phyloP scores from a whole-genome alignment of 2,113 vertebrate species.

The Antigone vipio region DNA sequence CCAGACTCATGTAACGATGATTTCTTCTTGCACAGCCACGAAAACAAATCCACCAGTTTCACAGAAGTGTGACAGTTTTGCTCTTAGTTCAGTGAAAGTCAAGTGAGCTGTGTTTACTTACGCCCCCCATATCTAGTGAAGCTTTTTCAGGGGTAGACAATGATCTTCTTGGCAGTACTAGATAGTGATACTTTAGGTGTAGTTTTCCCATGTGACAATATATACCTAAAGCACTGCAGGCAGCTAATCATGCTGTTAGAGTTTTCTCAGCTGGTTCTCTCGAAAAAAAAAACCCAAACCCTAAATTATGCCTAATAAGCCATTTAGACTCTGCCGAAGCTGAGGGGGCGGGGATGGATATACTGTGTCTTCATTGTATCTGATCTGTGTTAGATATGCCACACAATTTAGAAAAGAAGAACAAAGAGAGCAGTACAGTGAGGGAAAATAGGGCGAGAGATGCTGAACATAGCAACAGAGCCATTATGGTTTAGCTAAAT shows the following conservation, averaged over 20 bases:
- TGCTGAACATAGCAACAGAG: not conserved
- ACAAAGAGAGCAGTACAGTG: not conserved
- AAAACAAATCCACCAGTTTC: not conserved
- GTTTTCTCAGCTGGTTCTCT: not conserved
- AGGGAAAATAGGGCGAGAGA: not conserved
- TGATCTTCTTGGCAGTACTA: not conserved
- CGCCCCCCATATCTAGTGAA: not conserved
- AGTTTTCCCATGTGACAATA: not conserved
- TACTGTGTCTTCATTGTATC: not conserved
- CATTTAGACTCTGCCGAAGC: not conserved
- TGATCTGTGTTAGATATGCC: not conserved
- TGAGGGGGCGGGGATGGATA: not conserved
- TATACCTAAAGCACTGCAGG: not conserved
- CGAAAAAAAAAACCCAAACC: not conserved
- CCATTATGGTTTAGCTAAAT: not conserved
- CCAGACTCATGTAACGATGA: fast-evolving
- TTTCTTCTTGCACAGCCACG: not conserved
- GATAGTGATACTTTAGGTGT: not conserved
- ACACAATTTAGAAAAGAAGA: not conserved
- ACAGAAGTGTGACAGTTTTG: not conserved
- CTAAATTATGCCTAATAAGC: not conserved
- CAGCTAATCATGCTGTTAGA: not conserved
- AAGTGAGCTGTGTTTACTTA: not conserved
- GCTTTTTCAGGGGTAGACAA: not conserved
- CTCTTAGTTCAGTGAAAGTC: not conserved